Base-by-base conservation (phyloP, 2,797 vertebrate species). In the Bovichtus variegatus region DNA sequence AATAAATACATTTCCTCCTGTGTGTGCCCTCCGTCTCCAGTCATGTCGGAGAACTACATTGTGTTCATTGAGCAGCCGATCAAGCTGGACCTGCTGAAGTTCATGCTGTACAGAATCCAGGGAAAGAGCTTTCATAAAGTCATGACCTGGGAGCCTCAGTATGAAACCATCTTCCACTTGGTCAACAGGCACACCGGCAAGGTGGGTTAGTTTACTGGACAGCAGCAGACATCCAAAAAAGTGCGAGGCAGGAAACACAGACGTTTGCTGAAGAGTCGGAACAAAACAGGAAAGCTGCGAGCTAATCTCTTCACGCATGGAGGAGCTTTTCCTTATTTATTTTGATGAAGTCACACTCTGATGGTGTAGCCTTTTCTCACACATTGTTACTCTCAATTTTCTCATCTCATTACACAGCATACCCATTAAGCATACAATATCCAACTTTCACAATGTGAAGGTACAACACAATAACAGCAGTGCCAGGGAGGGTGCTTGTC, bases 1-100 rank as follows among this genome's bases (percentile, higher is more conserved):
- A 40, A 70, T 76, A 19, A 31, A 11, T 46, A 6, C 9, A 12
- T 72, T 54, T 47, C 23, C 18, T 71, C 18, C 15, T 21, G n/a
- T 53, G 31, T 76, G 8, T 74, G 40, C 25, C 57, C 78, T 89
- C 69, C 9, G 36, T 62, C 49, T 82, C 0, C 83, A 99, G 97
- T 96, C 68, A 98, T 99, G 97, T 97, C 97, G 9, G 94, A 96
- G 83, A 99, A 98, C 91, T 97, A 97, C 62, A 92, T 99, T 2
- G 92, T 99, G 86, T 98, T 99, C 88, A 86, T 97, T 11, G 97
- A 99, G 87, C 97, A 97, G 43, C 97, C 98, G 23, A 84, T 99
- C 78, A 97, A 89, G 89, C 79, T 99, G 83, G 95, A 98, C 72
- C 78, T 98, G 62, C 49, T 96, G 87, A 96, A 95, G 92, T 92